These are phyloP conservation scores for Halcyon smyrnensis DNA, from an alignment of 2,797 vertebrate species.

Conservation along the genomic window DNA sequence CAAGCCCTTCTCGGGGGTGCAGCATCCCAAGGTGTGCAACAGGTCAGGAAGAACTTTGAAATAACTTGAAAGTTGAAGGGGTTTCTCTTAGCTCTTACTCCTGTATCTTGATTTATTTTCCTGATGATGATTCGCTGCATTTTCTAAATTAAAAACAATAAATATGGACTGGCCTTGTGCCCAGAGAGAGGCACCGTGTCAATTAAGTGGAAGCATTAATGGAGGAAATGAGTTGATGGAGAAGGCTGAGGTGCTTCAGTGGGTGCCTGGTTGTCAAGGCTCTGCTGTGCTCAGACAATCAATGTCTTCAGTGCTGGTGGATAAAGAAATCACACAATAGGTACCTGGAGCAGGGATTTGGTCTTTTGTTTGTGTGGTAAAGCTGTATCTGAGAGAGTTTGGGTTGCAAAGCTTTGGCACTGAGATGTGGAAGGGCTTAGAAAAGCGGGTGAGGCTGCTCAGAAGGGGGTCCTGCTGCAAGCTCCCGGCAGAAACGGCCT, in stretches of 20 bases:
- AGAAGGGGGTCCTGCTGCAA: neutral
- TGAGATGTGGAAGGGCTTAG: neutral
- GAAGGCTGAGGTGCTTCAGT: neutral
- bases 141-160: neutral
- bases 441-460: neutral
- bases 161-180: neutral
- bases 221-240: neutral
- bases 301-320: neutral
- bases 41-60: neutral
- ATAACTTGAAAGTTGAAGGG: neutral
- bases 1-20: accelerated
- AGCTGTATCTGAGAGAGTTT: neutral
- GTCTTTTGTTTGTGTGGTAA: neutral
- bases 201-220: neutral
- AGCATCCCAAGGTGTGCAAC: neutral
- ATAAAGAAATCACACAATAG: neutral
- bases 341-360: neutral
- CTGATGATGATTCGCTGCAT: neutral
- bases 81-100: neutral
- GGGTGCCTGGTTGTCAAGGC: neutral
- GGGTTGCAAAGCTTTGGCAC: neutral
- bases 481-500: neutral
- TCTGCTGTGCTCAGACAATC: neutral
- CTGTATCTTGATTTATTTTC: neutral
- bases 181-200: neutral